Percentiles rank a stretch among this genome's conserved stretches.
phyloP scores from a whole-genome alignment of 1,140 invertebrate genomes.

The Eriosoma lanigerum region DNA sequence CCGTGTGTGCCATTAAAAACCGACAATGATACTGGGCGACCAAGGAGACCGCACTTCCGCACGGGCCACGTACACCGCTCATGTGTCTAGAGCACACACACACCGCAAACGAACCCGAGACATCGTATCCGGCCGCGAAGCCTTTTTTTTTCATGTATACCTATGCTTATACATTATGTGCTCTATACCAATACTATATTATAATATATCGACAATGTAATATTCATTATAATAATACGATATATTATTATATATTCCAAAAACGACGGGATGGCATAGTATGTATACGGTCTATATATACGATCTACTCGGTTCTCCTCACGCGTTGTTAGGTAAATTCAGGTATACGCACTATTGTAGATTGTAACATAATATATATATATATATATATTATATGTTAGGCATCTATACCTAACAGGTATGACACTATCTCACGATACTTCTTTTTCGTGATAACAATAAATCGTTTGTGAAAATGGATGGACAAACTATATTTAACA shows the following conservation, averaged over 20 bases:
- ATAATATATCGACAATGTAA: not conserved
- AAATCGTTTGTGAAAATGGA: too few species aligned
- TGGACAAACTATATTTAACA: too few species aligned
- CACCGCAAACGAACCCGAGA: constrained; percentile 42
- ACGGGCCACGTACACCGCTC: constrained; percentile 35
- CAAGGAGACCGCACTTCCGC: constrained; percentile 51
- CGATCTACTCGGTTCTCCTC: too few species aligned
- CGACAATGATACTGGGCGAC: constrained; percentile 31
- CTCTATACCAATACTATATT: not conserved
- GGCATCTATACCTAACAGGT: too few species aligned
- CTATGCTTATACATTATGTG: too few species aligned
- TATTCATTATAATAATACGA: too few species aligned
- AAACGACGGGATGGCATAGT: not conserved
- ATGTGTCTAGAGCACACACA: constrained; percentile 22
- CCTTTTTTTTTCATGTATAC: constrained; percentile 33
- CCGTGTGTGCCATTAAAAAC: constrained; percentile 33
- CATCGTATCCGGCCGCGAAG: constrained; percentile 44
- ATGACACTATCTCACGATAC: too few species aligned
- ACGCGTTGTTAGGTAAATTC: too few species aligned
- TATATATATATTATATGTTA: not conserved
- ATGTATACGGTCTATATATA: too few species aligned
- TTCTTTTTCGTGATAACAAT: too few species aligned
- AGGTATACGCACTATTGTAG: too few species aligned
- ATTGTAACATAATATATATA: not conserved
- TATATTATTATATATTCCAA: too few species aligned